Evolutionary conservation across 1,140 invertebrate genomes (phyloP), one percentile per base, ranked within the genome.

Genomic region (Anoplophora glabripennis): DNA sequence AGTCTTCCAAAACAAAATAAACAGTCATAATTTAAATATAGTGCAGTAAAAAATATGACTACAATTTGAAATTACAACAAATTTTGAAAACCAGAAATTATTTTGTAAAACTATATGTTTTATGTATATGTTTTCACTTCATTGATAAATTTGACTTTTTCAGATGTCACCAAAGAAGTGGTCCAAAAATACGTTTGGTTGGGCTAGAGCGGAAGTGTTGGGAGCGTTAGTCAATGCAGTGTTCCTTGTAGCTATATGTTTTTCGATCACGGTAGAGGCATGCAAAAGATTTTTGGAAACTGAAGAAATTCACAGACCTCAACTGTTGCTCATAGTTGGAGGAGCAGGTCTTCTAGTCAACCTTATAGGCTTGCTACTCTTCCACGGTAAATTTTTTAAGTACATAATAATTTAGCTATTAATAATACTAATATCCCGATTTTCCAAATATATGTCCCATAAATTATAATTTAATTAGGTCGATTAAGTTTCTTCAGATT

Each of bases 101-200:
- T n/a, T n/a, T n/a, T n/a, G n/a, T n/a, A n/a, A n/a, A n/a, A n/a
- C n/a, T n/a, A n/a, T n/a, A n/a, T n/a, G n/a, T n/a, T n/a, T n/a
- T n/a, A n/a, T n/a, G n/a, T n/a, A 28, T 28, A 28, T 28, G 21
- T 28, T 28, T 28, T 28, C 5, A 5, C 21, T 28, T 2, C 2
- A 5, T 28, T 28, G 21, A n/a, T 4, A 52, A 52, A 9, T 14
- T 37, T 37, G 11, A 2, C 51, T 15, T 61, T 77, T 80, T 15
- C 76, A 94, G 92, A 94, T 95, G 90, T 93, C 92, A 54, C 92
- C 92, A 66, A 93, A 93, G 76, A 93, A 93, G 81, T 95, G 92
- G 89, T 91, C 92, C 4, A 95, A 94, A 77, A 95, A 95, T 73
- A 95, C 93, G 4, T 96, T 95, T 72, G 93, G 93, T 7, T 96